Conservation (phyloP, 2,113 vertebrate genomes). For the Setophaga coronata region DNA sequence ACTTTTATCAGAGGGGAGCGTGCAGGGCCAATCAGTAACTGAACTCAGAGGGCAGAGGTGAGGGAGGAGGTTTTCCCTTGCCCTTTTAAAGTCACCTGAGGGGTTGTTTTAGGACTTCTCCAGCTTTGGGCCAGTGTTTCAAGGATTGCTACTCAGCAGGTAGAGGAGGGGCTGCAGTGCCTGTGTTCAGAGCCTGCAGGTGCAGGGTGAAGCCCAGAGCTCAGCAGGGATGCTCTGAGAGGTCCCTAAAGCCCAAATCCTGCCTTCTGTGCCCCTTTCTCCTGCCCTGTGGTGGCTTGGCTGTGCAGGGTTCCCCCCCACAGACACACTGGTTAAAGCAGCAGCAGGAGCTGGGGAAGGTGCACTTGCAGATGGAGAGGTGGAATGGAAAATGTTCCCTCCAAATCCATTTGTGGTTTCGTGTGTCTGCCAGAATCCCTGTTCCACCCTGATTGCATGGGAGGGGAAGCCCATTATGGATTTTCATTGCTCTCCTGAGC, state of each 20-base stretch:
- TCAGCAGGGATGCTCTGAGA: background rate
- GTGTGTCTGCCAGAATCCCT: background rate
- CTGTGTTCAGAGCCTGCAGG: background rate
- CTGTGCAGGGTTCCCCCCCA: background rate
- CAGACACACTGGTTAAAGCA: background rate
- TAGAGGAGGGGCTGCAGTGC: background rate
- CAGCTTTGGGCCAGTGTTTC: background rate
- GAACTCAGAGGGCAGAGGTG: background rate
- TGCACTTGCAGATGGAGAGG: background rate
- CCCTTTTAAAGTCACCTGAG: background rate
- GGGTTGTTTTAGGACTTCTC: background rate
- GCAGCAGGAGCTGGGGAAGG: background rate
- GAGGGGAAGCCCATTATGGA: constrained; percentile 25
- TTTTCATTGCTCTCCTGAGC: constrained; percentile 41
- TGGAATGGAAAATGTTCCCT: constrained; percentile 17
- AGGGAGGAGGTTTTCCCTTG: background rate
- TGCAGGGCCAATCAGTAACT: background rate
- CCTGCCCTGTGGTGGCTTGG: background rate
- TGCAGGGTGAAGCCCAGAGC: background rate
- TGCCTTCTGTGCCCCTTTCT: background rate
- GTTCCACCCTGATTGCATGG: background rate
- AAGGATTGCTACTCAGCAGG: background rate
- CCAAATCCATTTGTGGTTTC: background rate
- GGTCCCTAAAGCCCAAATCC: background rate
- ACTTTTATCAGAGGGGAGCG: background rate